phyloP scores from a whole-genome alignment of 2,888 invertebrate species.

The Incurvaria masculella region DNA sequence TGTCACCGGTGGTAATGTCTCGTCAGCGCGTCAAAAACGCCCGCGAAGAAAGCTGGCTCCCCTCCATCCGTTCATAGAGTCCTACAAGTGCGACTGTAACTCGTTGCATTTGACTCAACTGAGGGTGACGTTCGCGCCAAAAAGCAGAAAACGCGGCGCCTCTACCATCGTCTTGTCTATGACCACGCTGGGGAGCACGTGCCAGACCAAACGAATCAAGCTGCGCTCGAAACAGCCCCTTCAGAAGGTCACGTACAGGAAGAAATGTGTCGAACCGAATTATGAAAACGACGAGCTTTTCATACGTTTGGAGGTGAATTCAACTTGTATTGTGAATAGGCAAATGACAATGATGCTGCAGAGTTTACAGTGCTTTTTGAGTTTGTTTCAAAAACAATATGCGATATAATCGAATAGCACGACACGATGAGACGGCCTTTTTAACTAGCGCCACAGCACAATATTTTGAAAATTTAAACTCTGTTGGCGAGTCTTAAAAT shows the following conservation, averaged over 20 bases:
- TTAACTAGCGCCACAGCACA: no score
- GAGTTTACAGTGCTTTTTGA: no score
- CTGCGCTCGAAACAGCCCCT: slow-evolving; percentile 29
- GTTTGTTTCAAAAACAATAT: no score
- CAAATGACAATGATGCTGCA: no score
- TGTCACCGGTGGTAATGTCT: slow-evolving; percentile 29
- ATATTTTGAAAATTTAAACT: no score
- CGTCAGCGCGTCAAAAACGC: slow-evolving; percentile 24
- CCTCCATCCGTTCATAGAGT: slow-evolving; percentile 21
- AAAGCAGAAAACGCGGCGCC: slow-evolving; percentile 33
- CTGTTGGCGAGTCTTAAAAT: no score
- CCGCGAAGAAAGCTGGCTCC: slow-evolving; percentile 26
- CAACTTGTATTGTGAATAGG: not conserved
- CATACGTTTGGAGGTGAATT: slow-evolving; percentile 40
- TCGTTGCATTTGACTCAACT: slow-evolving; percentile 39
- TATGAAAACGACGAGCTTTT: slow-evolving; percentile 41
- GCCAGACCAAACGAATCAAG: slow-evolving; percentile 35
- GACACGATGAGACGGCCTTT: no score
- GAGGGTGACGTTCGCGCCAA: slow-evolving; percentile 34
- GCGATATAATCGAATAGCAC: no score
- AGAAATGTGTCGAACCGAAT: slow-evolving; percentile 21
- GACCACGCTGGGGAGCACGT: slow-evolving; percentile 33
- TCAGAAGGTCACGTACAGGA: slow-evolving; percentile 26
- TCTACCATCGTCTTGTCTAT: slow-evolving; percentile 35
- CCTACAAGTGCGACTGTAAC: slow-evolving; percentile 32